Evolutionary conservation across 2,113 vertebrate genomes (phyloP), one percentile per base, ranked within the genome.

Genomic region (Podarcis muralis): DNA sequence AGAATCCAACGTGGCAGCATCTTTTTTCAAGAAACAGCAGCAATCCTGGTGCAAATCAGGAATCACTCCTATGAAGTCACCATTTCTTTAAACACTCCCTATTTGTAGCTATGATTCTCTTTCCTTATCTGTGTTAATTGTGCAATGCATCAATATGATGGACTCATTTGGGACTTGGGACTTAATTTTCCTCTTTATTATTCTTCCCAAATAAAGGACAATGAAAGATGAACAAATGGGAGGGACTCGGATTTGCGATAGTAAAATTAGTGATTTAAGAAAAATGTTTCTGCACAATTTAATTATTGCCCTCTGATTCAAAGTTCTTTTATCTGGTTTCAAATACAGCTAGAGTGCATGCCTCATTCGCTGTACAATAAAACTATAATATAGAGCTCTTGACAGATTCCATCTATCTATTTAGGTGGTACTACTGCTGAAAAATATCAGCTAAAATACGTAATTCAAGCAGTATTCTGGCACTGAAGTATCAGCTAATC

Each of bases 401-500:
- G 65, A 87, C 78, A 94, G 66, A 92, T 89, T 90, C 90, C 80
- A 74, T 90, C 76, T 92, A 81, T 86, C 89, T 90, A n/a, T 25
- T 90, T 72, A 93, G 92, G 92, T 88, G 30, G 93, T 89, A 23
- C 25, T 87, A 94, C 88, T 95, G 92, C 23, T 93, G 43, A 89
- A 93, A 87, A 95, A 90, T 85, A 94, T 85, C 87, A 89, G 81
- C 90, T 90, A 91, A 92, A 89, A 89, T 94, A 92, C 88, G 91
- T 94, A 94, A 97, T 91, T 96, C 92, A 95, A 92, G 68, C 90
- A 92, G 82, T 89, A 91, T 93, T 93, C 94, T 88, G 86, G 84
- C 91, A 91, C 65, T 94, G 91, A 92, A 96, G 92, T 92, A 95
- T 87, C 90, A 90, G 71, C 94, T 95, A 95, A 97, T 95, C 95